phyloP scores from a whole-genome alignment of 2,113 vertebrate genomes.

The Lepus americanus region DNA sequence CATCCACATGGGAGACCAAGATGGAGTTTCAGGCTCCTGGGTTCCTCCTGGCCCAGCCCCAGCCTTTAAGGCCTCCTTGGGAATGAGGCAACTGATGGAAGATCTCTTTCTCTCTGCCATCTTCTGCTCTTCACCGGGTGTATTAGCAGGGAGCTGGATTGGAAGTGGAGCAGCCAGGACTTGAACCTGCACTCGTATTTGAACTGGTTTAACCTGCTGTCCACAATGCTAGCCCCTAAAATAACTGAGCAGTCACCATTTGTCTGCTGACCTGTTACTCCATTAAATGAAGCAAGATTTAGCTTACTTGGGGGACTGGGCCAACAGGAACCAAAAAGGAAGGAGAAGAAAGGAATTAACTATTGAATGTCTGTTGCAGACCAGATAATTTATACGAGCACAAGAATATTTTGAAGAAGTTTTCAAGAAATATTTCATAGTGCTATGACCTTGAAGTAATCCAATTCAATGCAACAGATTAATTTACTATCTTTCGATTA shows the following conservation, averaged over 20 bases:
- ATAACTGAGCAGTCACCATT: not conserved
- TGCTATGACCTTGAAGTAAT: conserved; percentile 7
- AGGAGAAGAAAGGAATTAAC: not conserved
- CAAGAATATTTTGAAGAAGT: not conserved
- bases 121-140: no score
- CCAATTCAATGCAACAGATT: conserved; percentile 2
- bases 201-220: no score
- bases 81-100: no score
- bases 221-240: no score
- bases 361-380: not conserved
- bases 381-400: not conserved
- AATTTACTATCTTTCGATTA: conserved; percentile 7
- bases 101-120: no score
- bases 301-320: not conserved
- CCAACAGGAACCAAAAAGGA: not conserved
- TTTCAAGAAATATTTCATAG: conserved; percentile 36
- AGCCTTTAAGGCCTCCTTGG: no score
- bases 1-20: no score
- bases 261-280: not conserved
- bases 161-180: no score
- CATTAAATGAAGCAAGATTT: conserved; percentile 35
- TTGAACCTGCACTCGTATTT: no score
- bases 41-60: no score
- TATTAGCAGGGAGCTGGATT: no score
- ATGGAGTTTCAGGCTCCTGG: no score